Evolutionary conservation across 2,888 invertebrate genomes (phyloP), one percentile per base, ranked within the genome.

Genomic region (Galeruca laticollis): DNA sequence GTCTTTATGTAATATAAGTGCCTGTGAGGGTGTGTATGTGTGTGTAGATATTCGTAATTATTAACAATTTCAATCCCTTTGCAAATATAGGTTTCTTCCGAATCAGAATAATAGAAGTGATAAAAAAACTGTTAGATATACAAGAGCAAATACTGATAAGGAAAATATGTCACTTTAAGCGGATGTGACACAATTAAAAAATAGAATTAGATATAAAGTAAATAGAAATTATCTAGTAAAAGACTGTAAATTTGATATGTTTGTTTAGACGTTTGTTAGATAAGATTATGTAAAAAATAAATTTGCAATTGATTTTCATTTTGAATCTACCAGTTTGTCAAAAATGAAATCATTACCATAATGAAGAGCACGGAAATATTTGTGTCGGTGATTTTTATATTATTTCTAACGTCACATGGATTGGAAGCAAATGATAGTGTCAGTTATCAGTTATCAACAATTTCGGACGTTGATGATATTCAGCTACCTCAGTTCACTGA

Each of bases 121-220:
- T 56, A 31, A 15, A 31, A 31, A 56, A 13, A n/a, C 26, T 21
- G 37, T 20, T n/a, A n/a, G n/a, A 35, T 37, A 35, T 52, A 21
- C 35, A 52, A 15, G 18, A 51, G 56, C 21, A 64, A 64, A 64
- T 64, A 37, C 13, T 56, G 63, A 64, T 64, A 64, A 54, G 60
- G 9, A 43, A 64, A 51, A 64, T 15, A 54, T 33, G 49, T 62
- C 13, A 20, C 20, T 35, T 37, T n/a, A 33, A 61, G 21, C 57
- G 65, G 65, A 66, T 21, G 35, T 51, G 65, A 66, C 51, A 51
- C 18, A 51, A 9, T 59, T 59, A 31, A 40, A 2, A 1, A 2
- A 3, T 37, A 43, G 11, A 4, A 37, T 37, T 37, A 37, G 37
- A 37, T 37, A 43, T 43, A 15, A n/a, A 18, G 43, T 47, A 47